Percentiles rank a stretch among this genome's conserved stretches.
phyloP scores from a whole-genome alignment of 2,888 invertebrate genomes.

The Alsophila aescularia region DNA sequence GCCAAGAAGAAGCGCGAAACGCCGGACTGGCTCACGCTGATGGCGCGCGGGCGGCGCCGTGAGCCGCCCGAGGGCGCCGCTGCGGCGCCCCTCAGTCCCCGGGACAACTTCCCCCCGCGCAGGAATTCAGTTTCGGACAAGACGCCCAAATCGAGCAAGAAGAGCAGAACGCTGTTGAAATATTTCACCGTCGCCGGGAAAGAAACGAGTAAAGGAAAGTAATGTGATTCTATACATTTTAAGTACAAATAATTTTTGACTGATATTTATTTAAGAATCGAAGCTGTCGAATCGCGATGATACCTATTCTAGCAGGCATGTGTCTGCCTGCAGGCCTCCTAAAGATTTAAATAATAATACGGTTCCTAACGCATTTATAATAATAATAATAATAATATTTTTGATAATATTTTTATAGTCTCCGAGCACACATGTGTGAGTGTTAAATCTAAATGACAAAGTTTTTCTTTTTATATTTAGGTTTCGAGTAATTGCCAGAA shows the following conservation, averaged over 20 bases:
- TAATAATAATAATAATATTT: too few species aligned
- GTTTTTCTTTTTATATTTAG: too few species aligned
- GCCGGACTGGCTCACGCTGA: slow-evolving; percentile 88
- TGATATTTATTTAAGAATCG: slow-evolving; percentile 37
- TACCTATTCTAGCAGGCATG: too few species aligned
- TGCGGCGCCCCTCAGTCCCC: slow-evolving; percentile 54
- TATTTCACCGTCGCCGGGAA: slow-evolving; percentile 65
- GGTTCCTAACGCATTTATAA: too few species aligned
- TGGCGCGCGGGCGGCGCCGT: slow-evolving; percentile 36
- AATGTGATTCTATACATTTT: slow-evolving; percentile 21
- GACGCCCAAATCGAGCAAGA: slow-evolving; percentile 52
- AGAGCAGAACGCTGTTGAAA: slow-evolving; percentile 62
- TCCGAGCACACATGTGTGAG: too few species aligned
- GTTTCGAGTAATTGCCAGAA: too few species aligned
- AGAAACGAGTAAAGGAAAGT: slow-evolving; percentile 40
- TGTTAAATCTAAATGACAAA: too few species aligned
- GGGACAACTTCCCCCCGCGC: slow-evolving; percentile 53
- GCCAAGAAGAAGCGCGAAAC: slow-evolving; percentile 85
- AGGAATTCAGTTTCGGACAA: slow-evolving; percentile 59
- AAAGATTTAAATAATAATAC: too few species aligned
- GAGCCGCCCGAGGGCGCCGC: neutral
- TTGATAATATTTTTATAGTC: too few species aligned
- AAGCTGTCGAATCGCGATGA: too few species aligned
- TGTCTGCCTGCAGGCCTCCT: too few species aligned
- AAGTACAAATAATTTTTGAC: slow-evolving; percentile 34